phyloP scores from a whole-genome alignment of 2,113 vertebrate species.

The Smithornis capensis region DNA sequence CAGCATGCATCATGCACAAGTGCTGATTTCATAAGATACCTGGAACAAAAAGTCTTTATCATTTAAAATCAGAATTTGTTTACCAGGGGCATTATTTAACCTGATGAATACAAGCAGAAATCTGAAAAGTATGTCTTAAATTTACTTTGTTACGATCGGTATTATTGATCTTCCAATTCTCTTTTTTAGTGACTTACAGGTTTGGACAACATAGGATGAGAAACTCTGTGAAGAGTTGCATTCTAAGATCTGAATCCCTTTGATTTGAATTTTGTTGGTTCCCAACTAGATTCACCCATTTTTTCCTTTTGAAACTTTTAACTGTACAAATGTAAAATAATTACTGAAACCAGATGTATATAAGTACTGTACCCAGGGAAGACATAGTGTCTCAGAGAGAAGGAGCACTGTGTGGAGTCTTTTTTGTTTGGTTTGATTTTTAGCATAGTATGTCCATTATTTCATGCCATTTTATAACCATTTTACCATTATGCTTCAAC shows the following conservation, averaged over 20 bases:
- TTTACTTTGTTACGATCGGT: not conserved
- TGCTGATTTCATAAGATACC: slow-evolving; percentile 9
- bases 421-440: not conserved
- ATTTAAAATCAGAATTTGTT: slow-evolving; percentile 31
- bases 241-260: not conserved
- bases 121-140: slow-evolving; percentile 1
- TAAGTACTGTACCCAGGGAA: not conserved
- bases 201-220: not conserved
- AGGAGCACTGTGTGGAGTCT: not conserved
- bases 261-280: not conserved
- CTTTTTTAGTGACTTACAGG: not conserved
- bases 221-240: not conserved
- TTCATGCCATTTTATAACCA: not conserved
- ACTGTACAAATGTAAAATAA: not conserved
- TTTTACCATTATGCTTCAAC: slow-evolving; percentile 18
- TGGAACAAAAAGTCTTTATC: not conserved
- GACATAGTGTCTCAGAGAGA: not conserved
- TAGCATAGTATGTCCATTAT: not conserved
- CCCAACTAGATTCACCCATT: not conserved
- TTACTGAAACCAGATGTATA: not conserved
- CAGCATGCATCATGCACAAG: not conserved
- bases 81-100: slow-evolving; percentile 20
- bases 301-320: not conserved
- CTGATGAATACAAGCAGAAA: slow-evolving; percentile 15
- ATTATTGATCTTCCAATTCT: not conserved